These are phyloP conservation scores for Anguilla megastoma DNA, from an alignment of 2,797 vertebrate species.

Conservation along the genomic window DNA sequence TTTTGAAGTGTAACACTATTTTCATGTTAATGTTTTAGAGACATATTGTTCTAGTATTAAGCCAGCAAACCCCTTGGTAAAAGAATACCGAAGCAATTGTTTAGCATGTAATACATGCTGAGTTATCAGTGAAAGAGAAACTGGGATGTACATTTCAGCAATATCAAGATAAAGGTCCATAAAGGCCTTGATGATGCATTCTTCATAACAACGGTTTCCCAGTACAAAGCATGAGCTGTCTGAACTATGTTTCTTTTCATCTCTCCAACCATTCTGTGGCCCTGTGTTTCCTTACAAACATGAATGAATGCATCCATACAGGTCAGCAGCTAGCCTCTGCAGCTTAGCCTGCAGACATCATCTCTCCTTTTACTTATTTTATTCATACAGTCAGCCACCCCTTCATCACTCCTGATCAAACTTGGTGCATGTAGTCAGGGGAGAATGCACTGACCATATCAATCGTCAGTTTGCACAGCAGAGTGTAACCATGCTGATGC, in stretches of 20 bases:
- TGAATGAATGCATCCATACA: neutral
- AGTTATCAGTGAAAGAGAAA: neutral
- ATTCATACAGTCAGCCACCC: neutral
- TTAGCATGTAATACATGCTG: neutral
- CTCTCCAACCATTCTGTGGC: neutral
- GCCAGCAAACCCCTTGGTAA: neutral
- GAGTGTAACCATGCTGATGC: neutral
- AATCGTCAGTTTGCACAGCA: neutral
- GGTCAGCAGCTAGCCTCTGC: neutral
- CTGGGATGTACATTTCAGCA: neutral
- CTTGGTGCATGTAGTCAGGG: neutral
- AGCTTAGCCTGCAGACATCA: slow-evolving; percentile 9
- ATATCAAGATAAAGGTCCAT: neutral
- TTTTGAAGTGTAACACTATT: too few relatives aligned
- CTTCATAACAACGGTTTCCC: neutral
- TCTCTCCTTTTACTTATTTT: neutral
- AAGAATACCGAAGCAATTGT: neutral
- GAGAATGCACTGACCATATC: neutral
- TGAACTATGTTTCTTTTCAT: neutral
- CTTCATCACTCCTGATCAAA: slow-evolving; percentile 3
- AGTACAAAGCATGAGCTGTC: neutral
- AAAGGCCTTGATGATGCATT: slow-evolving; percentile 13
- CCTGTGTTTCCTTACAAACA: neutral
- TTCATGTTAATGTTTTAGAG: neutral
- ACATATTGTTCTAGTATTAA: neutral